Evolutionary conservation across 2,888 invertebrate species (phyloP).

Genomic region (Phaonia tiefii): DNA sequence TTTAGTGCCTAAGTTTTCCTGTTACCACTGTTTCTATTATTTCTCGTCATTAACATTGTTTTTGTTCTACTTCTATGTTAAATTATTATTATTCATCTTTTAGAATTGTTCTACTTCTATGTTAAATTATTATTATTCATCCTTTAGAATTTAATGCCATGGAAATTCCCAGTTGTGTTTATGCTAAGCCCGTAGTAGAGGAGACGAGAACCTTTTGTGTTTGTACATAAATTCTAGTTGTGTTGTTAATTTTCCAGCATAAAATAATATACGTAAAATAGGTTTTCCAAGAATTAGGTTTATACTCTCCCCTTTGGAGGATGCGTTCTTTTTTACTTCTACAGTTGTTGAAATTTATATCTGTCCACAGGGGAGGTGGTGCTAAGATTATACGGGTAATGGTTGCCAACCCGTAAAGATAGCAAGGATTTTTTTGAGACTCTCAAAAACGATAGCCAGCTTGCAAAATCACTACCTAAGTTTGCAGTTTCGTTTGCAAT

Average conservation of each 20-base stretch:
- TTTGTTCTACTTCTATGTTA: not conserved
- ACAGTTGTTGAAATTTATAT: constrained; percentile 49
- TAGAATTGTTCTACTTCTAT: constrained; percentile 46
- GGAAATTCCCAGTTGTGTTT: constrained; percentile 55
- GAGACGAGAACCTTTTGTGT: constrained; percentile 26
- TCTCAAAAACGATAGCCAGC: not conserved
- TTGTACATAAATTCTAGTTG: constrained; percentile 66
- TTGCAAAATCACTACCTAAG: constrained; percentile 34
- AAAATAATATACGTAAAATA: constrained; percentile 58
- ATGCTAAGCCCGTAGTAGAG: not conserved
- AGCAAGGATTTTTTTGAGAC: constrained; percentile 26
- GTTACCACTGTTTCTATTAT: not conserved
- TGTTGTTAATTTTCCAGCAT: constrained; percentile 66
- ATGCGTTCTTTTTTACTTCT: constrained; percentile 22
- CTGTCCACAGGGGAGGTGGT: constrained; percentile 51
- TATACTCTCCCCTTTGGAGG: not conserved
- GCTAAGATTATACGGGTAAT: constrained; percentile 56
- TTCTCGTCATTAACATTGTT: not conserved
- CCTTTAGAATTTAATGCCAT: constrained; percentile 58
- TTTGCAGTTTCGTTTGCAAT: constrained; percentile 26
- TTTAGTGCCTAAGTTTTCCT: constrained; percentile 15
- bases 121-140: constrained; percentile 43
- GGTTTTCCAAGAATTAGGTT: constrained; percentile 51
- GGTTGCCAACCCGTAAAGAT: constrained; percentile 48
- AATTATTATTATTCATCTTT: constrained; percentile 46